Evolutionary conservation across 2,888 invertebrate genomes (phyloP).

Genomic region (Luffia ferchaultella): DNA sequence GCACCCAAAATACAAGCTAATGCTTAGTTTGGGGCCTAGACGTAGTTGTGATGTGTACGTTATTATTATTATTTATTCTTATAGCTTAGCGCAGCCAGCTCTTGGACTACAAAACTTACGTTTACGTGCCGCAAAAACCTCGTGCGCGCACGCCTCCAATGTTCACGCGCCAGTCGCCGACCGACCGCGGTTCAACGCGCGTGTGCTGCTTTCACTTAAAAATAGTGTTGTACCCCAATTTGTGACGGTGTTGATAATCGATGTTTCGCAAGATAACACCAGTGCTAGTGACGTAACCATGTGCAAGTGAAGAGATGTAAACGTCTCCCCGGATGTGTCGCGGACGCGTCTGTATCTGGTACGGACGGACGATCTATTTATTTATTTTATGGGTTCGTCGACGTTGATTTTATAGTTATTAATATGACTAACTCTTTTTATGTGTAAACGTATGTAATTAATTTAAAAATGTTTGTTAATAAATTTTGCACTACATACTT

Average conservation of each 20-base stretch:
- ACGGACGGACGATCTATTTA: conserved; percentile 27
- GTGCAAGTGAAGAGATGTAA: neutral
- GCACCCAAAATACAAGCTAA: too few relatives aligned
- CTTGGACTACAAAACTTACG: neutral
- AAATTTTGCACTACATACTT: too few relatives aligned
- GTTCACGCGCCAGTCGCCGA: conserved; percentile 35
- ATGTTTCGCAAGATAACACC: neutral
- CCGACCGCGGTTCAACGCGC: conserved; percentile 18
- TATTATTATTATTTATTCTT: too few relatives aligned
- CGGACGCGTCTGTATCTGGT: neutral
- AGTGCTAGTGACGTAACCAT: neutral
- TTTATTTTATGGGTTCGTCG: conserved; percentile 24
- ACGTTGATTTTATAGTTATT: conserved; percentile 16
- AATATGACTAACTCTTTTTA: neutral
- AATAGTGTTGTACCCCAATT: conserved; percentile 27
- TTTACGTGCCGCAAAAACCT: neutral
- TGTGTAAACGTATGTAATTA: too few relatives aligned
- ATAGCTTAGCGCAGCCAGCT: neutral
- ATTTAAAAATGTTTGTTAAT: too few relatives aligned
- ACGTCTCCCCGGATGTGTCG: neutral
- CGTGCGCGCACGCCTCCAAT: neutral
- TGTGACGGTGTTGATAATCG: neutral
- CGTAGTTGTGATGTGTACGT: too few relatives aligned
- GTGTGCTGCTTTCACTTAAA: conserved; percentile 21
- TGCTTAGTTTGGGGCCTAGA: too few relatives aligned